Conservation (phyloP, 37 sponge, comb jelly and placozoan species). For the Hexactinellida sp. region DNA sequence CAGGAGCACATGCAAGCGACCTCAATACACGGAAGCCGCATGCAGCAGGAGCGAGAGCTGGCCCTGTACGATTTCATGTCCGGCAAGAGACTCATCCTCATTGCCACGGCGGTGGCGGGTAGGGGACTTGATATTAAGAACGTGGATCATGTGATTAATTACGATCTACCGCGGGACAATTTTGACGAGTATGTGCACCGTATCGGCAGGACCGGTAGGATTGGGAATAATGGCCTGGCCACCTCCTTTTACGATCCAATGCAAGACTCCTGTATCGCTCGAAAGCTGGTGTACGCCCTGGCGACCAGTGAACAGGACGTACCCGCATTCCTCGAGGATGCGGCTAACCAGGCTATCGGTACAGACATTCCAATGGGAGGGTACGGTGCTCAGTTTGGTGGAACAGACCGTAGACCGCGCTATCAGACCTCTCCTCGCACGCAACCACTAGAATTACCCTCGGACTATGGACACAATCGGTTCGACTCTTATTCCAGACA, state of each 20-base stretch:
- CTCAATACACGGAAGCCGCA: constrained; percentile 94
- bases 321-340: constrained; percentile 29
- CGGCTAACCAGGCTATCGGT: constrained; percentile 23
- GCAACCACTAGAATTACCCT: background rate
- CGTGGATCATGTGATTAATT: constrained; percentile 98
- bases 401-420: constrained; percentile 12
- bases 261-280: constrained; percentile 21
- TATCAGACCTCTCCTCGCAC: background rate
- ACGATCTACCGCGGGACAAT: constrained; percentile 83
- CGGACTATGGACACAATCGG: background rate
- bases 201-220: constrained; percentile 92
- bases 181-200: constrained; percentile 97
- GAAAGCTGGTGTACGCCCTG: constrained; percentile 25
- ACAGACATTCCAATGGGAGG: background rate
- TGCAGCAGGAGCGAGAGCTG: constrained; percentile 77
- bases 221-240: constrained; percentile 84
- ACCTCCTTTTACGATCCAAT: constrained; percentile 85
- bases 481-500: background rate
- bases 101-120: constrained; percentile 98
- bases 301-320: constrained; percentile 29
- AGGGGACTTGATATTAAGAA: constrained; percentile 95
- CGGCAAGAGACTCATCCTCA: constrained; percentile 67
- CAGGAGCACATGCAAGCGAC: constrained; percentile 51
- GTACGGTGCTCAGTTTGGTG: constrained; percentile 22
- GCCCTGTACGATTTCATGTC: constrained; percentile 73